Conservation (phyloP, 2,797 vertebrate species). For the Fratercula arctica region DNA sequence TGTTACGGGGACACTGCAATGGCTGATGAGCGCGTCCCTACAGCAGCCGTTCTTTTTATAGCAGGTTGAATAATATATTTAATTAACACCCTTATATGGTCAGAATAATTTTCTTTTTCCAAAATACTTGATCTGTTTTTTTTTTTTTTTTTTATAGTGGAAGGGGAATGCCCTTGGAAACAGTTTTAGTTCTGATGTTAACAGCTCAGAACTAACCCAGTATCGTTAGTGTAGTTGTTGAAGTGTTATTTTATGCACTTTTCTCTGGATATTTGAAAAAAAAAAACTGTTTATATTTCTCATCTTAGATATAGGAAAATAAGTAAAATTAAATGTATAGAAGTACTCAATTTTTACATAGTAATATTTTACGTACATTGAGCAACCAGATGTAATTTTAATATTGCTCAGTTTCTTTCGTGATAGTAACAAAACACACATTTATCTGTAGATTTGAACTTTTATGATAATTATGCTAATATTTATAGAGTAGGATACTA, state of each 20-base stretch:
- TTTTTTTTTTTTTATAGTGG: slow-evolving; percentile 15
- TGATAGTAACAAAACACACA: not conserved
- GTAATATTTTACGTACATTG: not conserved
- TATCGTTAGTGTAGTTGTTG: not conserved
- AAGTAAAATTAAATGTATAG: not conserved
- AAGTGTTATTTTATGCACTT: not conserved
- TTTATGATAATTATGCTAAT: not conserved
- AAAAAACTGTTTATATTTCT: not conserved
- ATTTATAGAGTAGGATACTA: not conserved
- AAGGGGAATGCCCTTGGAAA: slow-evolving; percentile 38
- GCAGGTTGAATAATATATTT: slow-evolving; percentile 46
- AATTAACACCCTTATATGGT: slow-evolving; percentile 52
- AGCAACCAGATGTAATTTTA: not conserved
- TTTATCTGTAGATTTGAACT: not conserved
- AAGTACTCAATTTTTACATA: not conserved
- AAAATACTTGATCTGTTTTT: not conserved
- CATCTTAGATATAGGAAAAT: not conserved
- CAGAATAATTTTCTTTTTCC: slow-evolving; percentile 6
- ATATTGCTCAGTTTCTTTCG: not conserved
- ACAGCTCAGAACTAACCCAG: not conserved
- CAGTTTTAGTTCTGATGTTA: not conserved
- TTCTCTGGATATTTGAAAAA: not conserved
- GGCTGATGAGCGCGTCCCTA: not conserved
- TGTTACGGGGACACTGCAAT: not conserved
- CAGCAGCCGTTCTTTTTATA: slow-evolving; percentile 39